Evolutionary conservation across 2,888 invertebrate genomes (phyloP).

Genomic region (Phaedon cochleariae): DNA sequence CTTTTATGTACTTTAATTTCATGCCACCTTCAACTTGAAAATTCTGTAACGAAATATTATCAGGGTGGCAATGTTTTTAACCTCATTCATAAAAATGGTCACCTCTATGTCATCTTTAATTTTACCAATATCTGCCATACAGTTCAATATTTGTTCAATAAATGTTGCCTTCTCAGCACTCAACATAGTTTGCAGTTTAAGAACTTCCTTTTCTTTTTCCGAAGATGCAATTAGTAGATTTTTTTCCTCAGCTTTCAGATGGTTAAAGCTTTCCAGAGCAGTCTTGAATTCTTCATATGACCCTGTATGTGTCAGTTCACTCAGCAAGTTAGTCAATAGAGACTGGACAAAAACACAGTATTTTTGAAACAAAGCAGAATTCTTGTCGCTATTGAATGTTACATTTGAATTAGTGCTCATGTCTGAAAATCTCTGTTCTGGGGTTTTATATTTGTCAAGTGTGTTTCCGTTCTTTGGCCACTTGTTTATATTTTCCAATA

Average conservation of each 20-base stretch:
- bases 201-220: conserved; percentile 34
- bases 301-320: conserved; percentile 35
- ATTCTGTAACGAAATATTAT: conserved; percentile 49
- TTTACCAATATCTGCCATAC: conserved; percentile 46
- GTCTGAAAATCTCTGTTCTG: conserved; percentile 31
- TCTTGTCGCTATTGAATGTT: conserved; percentile 1
- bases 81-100: conserved; percentile 5
- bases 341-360: conserved; percentile 40
- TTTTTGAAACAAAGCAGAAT: conserved; percentile 29
- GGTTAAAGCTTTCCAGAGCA: conserved; percentile 35
- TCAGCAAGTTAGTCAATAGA: conserved; percentile 31
- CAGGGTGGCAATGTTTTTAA: neutral
- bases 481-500: conserved; percentile 36
- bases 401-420: neutral
- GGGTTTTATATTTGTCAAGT: conserved; percentile 28
- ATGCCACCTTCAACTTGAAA: conserved; percentile 48
- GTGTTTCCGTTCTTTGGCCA: conserved; percentile 31
- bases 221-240: conserved; percentile 29
- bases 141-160: conserved; percentile 38
- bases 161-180: conserved; percentile 40
- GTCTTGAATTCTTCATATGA: conserved; percentile 36
- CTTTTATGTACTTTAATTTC: conserved; percentile 50
- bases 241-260: conserved; percentile 35
- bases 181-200: conserved; percentile 37
- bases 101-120: conserved; percentile 54